phyloP scores from a whole-genome alignment of 2,113 vertebrate species.

The Jaculus jaculus region DNA sequence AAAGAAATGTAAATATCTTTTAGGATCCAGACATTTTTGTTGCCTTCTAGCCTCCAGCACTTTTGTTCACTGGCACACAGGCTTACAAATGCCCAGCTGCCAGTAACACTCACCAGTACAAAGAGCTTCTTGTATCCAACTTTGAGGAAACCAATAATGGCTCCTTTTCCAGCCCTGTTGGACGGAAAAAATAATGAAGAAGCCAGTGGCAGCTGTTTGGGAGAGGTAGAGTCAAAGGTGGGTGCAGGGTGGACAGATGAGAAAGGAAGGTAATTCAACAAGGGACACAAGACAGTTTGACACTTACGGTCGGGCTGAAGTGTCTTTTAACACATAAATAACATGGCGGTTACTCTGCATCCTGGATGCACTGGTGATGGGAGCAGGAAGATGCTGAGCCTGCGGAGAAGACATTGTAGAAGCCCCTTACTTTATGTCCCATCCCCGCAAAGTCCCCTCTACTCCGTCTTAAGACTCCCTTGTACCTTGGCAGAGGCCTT shows the following conservation, averaged over 20 bases:
- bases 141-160: conserved; percentile 91
- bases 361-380: conserved; percentile 91
- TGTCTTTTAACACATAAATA: conserved; percentile 92
- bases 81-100: neutral
- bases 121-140: conserved; percentile 95
- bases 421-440: neutral
- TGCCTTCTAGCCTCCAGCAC: neutral
- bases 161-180: conserved; percentile 85
- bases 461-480: neutral
- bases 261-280: neutral
- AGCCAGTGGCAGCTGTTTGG: neutral
- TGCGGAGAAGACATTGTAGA: conserved; percentile 64
- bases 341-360: conserved; percentile 91
- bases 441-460: neutral
- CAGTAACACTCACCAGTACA: conserved; percentile 89
- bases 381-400: conserved; percentile 91
- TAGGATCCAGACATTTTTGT: neutral
- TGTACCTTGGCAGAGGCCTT: conserved; percentile 85
- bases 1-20: neutral
- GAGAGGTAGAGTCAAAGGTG: neutral
- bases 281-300: neutral
- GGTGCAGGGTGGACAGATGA: neutral
- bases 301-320: conserved; percentile 87
- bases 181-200: neutral
- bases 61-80: conserved; percentile 5